Base-by-base conservation (phyloP, 2,888 invertebrate genomes). In the Liodrosophila aerea region DNA sequence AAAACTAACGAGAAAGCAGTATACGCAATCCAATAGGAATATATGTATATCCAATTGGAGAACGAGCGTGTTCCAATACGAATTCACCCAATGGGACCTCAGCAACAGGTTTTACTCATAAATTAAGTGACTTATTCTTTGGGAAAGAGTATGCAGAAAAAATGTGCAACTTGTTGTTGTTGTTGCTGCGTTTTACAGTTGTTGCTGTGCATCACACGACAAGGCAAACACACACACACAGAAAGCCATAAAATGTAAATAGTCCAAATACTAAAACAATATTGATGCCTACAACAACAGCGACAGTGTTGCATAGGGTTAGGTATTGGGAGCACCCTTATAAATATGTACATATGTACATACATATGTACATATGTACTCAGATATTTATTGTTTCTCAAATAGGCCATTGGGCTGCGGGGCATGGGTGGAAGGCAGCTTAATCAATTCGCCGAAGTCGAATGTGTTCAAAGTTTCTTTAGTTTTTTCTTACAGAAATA, bases 41-140 rank as follows among this genome's bases (percentile, higher is more conserved):
- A n/a, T n/a, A n/a, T n/a, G n/a, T n/a, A n/a, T n/a, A n/a, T n/a
- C n/a, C n/a, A n/a, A n/a, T n/a, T n/a, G n/a, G n/a, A n/a, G n/a
- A n/a, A n/a, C n/a, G n/a, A n/a, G n/a, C n/a, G n/a, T n/a, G n/a
- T n/a, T 8, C 40, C 8, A 36, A 29, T 43, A 7, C 3, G 16
- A 36, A 31, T 31, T 18, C 30, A 7, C 36, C 41, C 52, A 12
- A 2, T n/a, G 58, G 45, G 22, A 22, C 7, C 0, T 2, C 22
- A 22, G 4, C 66, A 63, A 66, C 66, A 66, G 66, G 66, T 66
- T n/a, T n/a, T n/a, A n/a, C n/a, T n/a, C n/a, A n/a, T n/a, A n/a
- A n/a, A n/a, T n/a, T n/a, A n/a, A n/a, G n/a, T n/a, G n/a, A n/a
- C n/a, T n/a, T n/a, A n/a, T n/a, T n/a, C n/a, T n/a, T n/a, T n/a